phyloP scores from a whole-genome alignment of 92 coral and sea anemone genomes.

The Montipora capitata region DNA sequence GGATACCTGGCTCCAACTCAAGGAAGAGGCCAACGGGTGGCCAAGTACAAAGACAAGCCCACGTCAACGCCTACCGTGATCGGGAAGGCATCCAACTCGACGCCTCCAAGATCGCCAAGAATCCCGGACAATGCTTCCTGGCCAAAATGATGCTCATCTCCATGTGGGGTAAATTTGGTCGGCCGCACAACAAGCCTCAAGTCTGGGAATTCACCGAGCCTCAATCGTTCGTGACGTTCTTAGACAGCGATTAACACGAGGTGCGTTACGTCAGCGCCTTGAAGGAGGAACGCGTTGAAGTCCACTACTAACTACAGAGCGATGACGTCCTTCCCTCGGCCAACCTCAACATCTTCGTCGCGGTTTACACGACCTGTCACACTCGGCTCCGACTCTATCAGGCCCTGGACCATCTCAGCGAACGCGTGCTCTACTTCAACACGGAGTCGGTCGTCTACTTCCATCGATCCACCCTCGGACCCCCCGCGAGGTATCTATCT shows the following conservation, averaged over 20 bases:
- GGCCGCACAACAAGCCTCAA: no score
- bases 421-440: neutral
- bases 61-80: neutral
- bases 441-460: neutral
- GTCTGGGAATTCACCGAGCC: neutral
- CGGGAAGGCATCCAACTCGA: neutral
- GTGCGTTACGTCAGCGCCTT: neutral
- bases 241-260: neutral
- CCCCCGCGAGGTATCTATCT: no score
- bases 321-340: neutral
- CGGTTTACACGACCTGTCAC: conserved; percentile 8
- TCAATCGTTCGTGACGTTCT: no score
- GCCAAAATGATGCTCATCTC: conserved; percentile 19
- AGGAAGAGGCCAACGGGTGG: conserved; percentile 4
- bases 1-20: neutral
- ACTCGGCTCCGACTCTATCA: neutral
- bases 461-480: no score
- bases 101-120: neutral
- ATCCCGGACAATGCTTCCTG: neutral
- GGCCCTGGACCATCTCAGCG: neutral
- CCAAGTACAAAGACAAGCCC: neutral
- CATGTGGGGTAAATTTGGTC: no score
- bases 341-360: neutral
- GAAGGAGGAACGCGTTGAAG: neutral
- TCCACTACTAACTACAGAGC: neutral